A percentile compares a stretch with the other conserved stretches of the same genome.
These are phyloP conservation scores for Acanthaster planci DNA, from an alignment of 35 echinoderm and acorn worm species.

Conservation along the genomic window DNA sequence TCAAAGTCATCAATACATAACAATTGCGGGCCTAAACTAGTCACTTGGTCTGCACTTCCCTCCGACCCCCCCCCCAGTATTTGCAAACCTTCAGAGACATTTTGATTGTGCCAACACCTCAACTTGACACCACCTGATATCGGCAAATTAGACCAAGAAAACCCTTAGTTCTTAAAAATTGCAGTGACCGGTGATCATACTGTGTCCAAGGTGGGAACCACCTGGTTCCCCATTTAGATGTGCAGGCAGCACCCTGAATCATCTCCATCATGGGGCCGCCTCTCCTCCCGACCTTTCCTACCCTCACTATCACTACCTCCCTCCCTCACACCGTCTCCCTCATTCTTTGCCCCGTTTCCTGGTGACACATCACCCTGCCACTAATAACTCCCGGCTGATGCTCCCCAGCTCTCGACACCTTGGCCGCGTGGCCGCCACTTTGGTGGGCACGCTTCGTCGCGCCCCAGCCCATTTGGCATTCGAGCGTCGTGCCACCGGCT, in stretches of 20 bases:
- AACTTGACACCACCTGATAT: too few species aligned
- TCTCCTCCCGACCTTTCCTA: neutral
- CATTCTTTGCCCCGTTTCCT: neutral
- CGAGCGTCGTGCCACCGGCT: neutral
- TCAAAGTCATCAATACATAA: too few species aligned
- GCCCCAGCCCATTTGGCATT: constrained; percentile 5
- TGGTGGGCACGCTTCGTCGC: constrained; percentile 19
- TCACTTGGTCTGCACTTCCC: too few species aligned
- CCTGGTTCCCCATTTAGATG: neutral
- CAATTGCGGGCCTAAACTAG: too few species aligned
- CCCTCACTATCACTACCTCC: neutral
- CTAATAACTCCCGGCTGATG: neutral
- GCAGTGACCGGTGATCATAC: constrained; percentile 28
- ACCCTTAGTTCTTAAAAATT: neutral
- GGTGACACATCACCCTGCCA: neutral
- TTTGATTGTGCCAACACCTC: too few species aligned
- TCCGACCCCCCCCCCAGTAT: too few species aligned
- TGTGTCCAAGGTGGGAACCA: constrained; percentile 3
- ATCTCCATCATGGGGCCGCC: too few species aligned
- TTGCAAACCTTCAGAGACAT: too few species aligned
- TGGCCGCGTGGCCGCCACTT: constrained; percentile 4
- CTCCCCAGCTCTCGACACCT: neutral
- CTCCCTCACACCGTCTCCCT: neutral
- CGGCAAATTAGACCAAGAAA: too few species aligned
- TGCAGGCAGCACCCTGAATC: neutral